Percentiles rank a stretch among this genome's conserved stretches.
Evolutionary conservation across 2,888 invertebrate genomes (phyloP).

Genomic region (Aspidapion aeneum): DNA sequence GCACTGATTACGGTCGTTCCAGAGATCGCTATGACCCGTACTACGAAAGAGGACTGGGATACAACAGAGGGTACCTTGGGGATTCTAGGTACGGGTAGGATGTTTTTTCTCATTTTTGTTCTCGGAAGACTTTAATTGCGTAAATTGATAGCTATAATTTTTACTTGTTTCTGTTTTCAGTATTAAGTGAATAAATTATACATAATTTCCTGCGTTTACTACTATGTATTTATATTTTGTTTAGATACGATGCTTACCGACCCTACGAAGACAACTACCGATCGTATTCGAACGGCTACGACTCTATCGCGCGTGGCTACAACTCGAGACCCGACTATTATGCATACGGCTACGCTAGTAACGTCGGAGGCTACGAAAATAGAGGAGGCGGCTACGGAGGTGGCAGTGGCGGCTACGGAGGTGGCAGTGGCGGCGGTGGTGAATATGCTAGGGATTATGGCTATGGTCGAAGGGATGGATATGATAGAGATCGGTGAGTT

Average conservation of each 20-base stretch:
- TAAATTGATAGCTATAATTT: no score
- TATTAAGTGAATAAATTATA: no score
- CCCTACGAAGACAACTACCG: conserved; percentile 59
- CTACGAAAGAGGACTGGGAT: conserved; percentile 36
- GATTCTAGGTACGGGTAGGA: conserved; percentile 40
- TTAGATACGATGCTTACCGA: conserved; percentile 42
- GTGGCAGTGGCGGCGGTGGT: not conserved
- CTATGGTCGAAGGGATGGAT: conserved; percentile 30
- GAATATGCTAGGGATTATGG: not conserved
- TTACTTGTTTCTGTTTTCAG: no score
- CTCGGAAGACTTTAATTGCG: no score
- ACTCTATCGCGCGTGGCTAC: conserved; percentile 49
- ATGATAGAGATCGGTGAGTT: conserved; percentile 27
- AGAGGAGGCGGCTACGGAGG: conserved; percentile 15
- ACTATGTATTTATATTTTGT: no score
- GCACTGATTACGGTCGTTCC: conserved; percentile 1
- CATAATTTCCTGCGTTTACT: no score
- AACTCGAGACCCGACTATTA: conserved; percentile 55
- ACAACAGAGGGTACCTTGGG: conserved; percentile 47
- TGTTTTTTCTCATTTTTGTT: no score
- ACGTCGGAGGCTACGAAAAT: conserved; percentile 10
- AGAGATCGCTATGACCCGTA: conserved; percentile 25
- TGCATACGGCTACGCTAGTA: conserved; percentile 18
- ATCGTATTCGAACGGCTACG: conserved; percentile 61
- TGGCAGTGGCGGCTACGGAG: conserved; percentile 21